Base-by-base conservation (phyloP, 2,113 vertebrate genomes). In the Terrapene triunguis region DNA sequence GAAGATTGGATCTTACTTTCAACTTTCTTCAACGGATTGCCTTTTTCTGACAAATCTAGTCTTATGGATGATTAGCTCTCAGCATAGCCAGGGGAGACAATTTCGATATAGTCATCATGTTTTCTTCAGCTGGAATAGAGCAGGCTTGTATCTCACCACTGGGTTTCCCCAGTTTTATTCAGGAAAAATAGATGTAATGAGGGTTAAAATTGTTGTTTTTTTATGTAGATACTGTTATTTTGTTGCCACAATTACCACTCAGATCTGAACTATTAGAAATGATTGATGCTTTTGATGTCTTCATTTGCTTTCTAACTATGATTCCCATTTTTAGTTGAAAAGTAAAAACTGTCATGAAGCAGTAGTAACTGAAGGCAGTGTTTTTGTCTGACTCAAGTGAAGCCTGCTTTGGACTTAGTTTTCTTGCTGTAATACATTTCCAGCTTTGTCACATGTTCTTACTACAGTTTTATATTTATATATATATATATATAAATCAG, bases 11-110 rank as follows among this genome's bases (percentile, higher is more conserved):
- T 97, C 89, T 95, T 92, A 27, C 90, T 98, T 97, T 96, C 95
- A 98, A 96, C 94, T 94, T 90, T 93, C 76, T 95, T 91, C 84
- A 92, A 85, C 84, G 42, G 89, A 94, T 96, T 94, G 91, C 92
- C 94, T 97, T 90, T 87, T 96, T 96, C 89, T 97, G 95, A 97
- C 94, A 97, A 94, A 88, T 76, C 82, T 87, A 85, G 55, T 97
- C 87, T 96, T 98, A 94, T 80, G 94, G 95, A 92, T 98, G 85
- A 96, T 97, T 98, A 98, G 65, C 87, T 94, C 89, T 95, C 84
- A 92, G 44, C 42, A 84, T 79, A 96, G 87, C 8, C 24, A 92
- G 94, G 89, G 96, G 82, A 96, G 93, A 95, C 12, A n/a, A 88
- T 83, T 96, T 89, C 82, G 90, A 93, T 82, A 74, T 57, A 95